Evolutionary conservation across 2,888 invertebrate species (phyloP).

Genomic region (Tetranychus piercei): DNA sequence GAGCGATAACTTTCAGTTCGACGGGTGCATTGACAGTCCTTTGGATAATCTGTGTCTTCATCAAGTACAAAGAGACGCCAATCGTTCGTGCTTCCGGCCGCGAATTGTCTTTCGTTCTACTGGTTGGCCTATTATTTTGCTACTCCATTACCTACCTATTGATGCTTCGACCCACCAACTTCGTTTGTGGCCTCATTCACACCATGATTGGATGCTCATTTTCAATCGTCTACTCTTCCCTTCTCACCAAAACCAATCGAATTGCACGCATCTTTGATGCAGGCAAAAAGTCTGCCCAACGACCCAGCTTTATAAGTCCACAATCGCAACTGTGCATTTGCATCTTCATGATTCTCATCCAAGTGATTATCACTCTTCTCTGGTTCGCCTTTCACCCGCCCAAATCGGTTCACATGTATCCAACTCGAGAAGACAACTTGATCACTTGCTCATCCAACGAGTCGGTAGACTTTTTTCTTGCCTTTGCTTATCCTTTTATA

Average conservation of each 20-base stretch:
- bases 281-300: slow-evolving; percentile 33
- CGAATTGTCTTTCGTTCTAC: slow-evolving; percentile 35
- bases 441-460: slow-evolving; percentile 44
- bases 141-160: slow-evolving; percentile 35
- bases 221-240: slow-evolving; percentile 34
- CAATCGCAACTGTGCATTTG: slow-evolving; percentile 36
- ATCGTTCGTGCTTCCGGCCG: slow-evolving; percentile 36
- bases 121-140: slow-evolving; percentile 34
- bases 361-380: slow-evolving; percentile 54
- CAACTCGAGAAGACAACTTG: slow-evolving; percentile 74
- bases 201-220: slow-evolving; percentile 35
- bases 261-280: slow-evolving; percentile 28
- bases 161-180: slow-evolving; percentile 31
- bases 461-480: slow-evolving; percentile 8
- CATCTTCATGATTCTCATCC: slow-evolving; percentile 32
- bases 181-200: slow-evolving; percentile 34
- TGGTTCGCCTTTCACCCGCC: slow-evolving; percentile 85
- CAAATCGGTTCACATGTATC: slow-evolving; percentile 69
- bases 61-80: slow-evolving; percentile 33
- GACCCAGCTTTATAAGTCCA: slow-evolving; percentile 36
- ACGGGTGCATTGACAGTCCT: slow-evolving; percentile 33
- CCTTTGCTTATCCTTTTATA: slow-evolving; percentile 12
- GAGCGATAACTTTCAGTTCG: slow-evolving; percentile 52
- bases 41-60: slow-evolving; percentile 33
- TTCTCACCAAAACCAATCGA: slow-evolving; percentile 35